Percentiles rank a stretch among this genome's conserved stretches.
Conservation (phyloP, 2,888 invertebrate species). For the Dynastes grantii region DNA sequence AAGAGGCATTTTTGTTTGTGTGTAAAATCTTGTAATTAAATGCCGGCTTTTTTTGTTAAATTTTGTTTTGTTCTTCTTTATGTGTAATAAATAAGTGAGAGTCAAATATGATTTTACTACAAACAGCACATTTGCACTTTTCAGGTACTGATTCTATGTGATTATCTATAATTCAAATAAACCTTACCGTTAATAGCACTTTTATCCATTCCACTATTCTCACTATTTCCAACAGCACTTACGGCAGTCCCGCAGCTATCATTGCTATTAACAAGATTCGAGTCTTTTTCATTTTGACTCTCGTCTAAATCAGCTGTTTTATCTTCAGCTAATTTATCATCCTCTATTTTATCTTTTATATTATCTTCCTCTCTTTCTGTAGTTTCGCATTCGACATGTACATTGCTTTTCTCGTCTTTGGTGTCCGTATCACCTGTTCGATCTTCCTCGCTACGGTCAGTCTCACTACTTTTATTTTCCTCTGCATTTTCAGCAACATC, state of each 20-base stretch:
- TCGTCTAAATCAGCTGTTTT: slow-evolving; percentile 35
- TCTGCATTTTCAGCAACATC: slow-evolving; percentile 56
- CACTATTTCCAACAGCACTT: slow-evolving; percentile 63
- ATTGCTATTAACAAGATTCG: slow-evolving; percentile 9
- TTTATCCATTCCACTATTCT: background rate
- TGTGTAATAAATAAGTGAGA: too few species aligned
- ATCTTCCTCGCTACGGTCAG: slow-evolving; percentile 45
- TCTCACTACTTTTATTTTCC: slow-evolving; percentile 56
- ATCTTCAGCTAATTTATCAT: slow-evolving; percentile 24
- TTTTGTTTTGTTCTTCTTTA: too few species aligned
- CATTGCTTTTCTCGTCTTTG: slow-evolving; percentile 10
- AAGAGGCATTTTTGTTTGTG: too few species aligned
- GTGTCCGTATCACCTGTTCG: slow-evolving; percentile 18
- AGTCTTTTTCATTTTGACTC: slow-evolving; percentile 16
- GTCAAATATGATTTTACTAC: too few species aligned
- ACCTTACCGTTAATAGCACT: slow-evolving; percentile 7
- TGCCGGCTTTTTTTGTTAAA: too few species aligned
- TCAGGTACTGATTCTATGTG: too few species aligned
- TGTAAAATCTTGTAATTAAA: too few species aligned
- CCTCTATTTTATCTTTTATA: slow-evolving; percentile 44
- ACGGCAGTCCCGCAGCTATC: slow-evolving; percentile 70
- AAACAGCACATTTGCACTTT: too few species aligned
- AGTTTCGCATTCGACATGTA: background rate
- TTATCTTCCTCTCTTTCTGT: slow-evolving; percentile 49
- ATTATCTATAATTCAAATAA: too few species aligned